Evolutionary conservation across 1,140 invertebrate species (phyloP).

Genomic region (Semibalanus balanoides): DNA sequence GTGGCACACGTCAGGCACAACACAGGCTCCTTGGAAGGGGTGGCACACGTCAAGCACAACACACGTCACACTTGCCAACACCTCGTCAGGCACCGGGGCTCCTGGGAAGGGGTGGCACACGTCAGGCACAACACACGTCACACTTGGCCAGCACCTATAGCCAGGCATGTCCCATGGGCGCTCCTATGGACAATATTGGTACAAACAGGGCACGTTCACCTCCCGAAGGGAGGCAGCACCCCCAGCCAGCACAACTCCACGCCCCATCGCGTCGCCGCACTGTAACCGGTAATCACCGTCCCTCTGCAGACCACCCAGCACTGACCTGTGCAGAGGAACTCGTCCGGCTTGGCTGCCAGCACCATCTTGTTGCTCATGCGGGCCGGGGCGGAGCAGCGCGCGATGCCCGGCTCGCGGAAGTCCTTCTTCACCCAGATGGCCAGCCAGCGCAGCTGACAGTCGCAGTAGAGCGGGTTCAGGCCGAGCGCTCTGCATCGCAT

Average conservation of each 20-base stretch:
- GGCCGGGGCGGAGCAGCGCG: slow-evolving; percentile 74
- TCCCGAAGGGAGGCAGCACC: no score
- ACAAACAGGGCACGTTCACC: no score
- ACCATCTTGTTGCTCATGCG: slow-evolving; percentile 85
- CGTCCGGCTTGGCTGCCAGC: slow-evolving; percentile 69
- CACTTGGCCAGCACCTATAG: slow-evolving; percentile 85
- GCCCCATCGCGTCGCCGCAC: no score
- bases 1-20: no score
- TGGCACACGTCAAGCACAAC: slow-evolving; percentile 28
- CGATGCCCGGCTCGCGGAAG: slow-evolving; percentile 93
- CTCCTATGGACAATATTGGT: no score
- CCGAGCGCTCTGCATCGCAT: slow-evolving; percentile 84
- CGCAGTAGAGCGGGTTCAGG: slow-evolving; percentile 93
- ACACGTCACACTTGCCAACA: slow-evolving; percentile 89
- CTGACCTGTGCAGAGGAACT: slow-evolving; percentile 71
- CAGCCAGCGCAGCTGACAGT: slow-evolving; percentile 89
- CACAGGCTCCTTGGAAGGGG: slow-evolving; percentile 7
- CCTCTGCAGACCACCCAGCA: no score
- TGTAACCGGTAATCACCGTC: no score
- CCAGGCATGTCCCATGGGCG: no score
- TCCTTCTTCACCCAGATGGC: slow-evolving; percentile 94
- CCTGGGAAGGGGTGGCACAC: not conserved
- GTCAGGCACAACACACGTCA: slow-evolving; percentile 61
- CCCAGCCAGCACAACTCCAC: no score
- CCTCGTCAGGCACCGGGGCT: slow-evolving; percentile 43